Percentiles rank a stretch among this genome's conserved stretches.
Conservation (phyloP, 1,140 invertebrate species). For the Ostrea edulis region DNA sequence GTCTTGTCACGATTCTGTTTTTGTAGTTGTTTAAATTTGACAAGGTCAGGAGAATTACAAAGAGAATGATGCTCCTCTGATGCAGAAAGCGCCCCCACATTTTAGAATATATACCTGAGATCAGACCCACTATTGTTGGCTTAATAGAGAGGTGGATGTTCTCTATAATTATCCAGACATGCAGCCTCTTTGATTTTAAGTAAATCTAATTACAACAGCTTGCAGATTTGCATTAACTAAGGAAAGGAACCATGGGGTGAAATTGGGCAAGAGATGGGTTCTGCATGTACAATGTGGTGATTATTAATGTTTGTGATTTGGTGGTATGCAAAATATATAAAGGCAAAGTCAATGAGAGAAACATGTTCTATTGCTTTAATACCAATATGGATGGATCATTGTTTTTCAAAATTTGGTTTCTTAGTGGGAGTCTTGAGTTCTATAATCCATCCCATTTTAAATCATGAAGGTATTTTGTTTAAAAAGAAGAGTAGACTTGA, state of each 20-base stretch:
- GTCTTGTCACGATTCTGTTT: background rate
- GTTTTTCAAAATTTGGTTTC: constrained; percentile 29
- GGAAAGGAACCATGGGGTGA: constrained; percentile 27
- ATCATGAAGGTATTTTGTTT: background rate
- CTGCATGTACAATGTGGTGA: constrained; percentile 26
- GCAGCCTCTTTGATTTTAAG: constrained; percentile 31
- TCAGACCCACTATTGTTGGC: background rate
- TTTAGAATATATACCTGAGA: background rate
- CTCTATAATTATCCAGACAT: constrained; percentile 6
- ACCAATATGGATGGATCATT: background rate
- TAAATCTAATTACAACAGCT: constrained; percentile 29
- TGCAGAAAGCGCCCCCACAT: background rate
- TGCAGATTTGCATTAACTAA: constrained; percentile 29
- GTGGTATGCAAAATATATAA: background rate
- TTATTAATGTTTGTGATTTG: constrained; percentile 20
- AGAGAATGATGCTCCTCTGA: background rate
- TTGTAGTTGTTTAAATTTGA: background rate
- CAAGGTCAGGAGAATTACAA: background rate
- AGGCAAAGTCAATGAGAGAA: constrained; percentile 15
- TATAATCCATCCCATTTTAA: background rate
- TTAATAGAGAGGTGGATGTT: constrained; percentile 29
- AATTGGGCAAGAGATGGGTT: constrained; percentile 30
- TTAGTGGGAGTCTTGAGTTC: background rate
- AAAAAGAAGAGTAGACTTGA: background rate
- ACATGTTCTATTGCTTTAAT: background rate